Evolutionary conservation across 1,140 invertebrate genomes (phyloP).

Genomic region (Heliconius melpomene): DNA sequence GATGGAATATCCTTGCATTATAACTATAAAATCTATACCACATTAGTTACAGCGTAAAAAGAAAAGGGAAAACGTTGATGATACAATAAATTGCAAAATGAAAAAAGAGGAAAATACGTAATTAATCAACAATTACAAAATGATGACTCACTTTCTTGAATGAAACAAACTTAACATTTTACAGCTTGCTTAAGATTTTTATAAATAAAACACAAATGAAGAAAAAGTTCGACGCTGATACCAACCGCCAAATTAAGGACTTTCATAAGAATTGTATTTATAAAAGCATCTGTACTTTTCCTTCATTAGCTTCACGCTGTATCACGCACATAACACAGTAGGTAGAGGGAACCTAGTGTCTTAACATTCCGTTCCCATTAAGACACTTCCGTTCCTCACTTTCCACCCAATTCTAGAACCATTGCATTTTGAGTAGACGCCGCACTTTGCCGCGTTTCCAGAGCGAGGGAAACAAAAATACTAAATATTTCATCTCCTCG

Average conservation of each 20-base stretch:
- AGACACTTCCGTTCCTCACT: too few species aligned
- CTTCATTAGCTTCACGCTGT: too few species aligned
- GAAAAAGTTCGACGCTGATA: not conserved
- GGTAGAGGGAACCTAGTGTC: too few species aligned
- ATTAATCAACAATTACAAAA: not conserved
- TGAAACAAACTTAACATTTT: too few species aligned
- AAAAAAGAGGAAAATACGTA: not conserved
- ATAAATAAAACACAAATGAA: not conserved
- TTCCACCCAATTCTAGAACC: too few species aligned
- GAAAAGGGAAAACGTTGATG: not conserved
- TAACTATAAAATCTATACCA: not conserved
- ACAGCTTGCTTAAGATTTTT: not conserved
- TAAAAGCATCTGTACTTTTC: not conserved
- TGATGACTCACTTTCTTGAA: not conserved
- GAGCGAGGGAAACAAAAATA: too few species aligned
- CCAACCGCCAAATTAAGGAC: not conserved
- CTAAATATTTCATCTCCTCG: too few species aligned
- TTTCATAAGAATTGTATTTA: not conserved
- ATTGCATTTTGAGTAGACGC: too few species aligned
- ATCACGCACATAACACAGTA: too few species aligned
- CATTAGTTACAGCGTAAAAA: not conserved
- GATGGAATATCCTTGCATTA: too few species aligned
- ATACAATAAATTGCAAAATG: not conserved
- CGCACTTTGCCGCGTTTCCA: too few species aligned
- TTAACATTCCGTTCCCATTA: too few species aligned